Base-by-base conservation (phyloP, 2,797 vertebrate species). In the Florisuga fusca region DNA sequence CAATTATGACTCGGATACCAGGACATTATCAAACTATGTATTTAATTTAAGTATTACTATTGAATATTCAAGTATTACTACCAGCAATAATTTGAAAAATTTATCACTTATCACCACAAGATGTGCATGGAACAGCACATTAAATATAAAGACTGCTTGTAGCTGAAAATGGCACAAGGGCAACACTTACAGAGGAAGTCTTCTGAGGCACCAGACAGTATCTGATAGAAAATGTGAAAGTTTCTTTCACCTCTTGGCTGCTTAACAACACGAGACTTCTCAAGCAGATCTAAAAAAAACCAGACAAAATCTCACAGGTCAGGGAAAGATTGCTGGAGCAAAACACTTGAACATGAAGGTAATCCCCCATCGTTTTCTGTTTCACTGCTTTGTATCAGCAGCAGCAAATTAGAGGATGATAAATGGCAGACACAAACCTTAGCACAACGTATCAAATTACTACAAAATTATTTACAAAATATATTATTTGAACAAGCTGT, bases 191-290 rank as follows among this genome's bases (percentile, higher is more conserved):
- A 98, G 82, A 99, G 99, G 19, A 99, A 98, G 90, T 99, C 99
- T 62, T 99, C 99, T 0, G 99, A 99, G 58, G 99, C 99, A 80
- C 99, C 99, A 26, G 99, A 99, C 91, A 99, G 93, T 76, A 99
- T 98, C 97, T 99, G 99, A 97, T 99, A 99, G 97, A 99, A 99
- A 97, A 99, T 84, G 84, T 99, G 99, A 97, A 99, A 99, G 97
- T 99, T 99, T 97, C 99, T 99, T 98, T 99, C 99, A 57, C 99
- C 99, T 96, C 99, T 98, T 15, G 99, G 99, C 97, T 99, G 99
- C 89, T 99, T 99, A 51, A 99, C 99, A 88, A 99, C 99, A 62
- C 99, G 99, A 25, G 99, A 99, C 96, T 99, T 99, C 98, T 99
- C 99, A 76, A 99, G 97, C 34, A 99, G 98, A 98, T 99, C 99